These are phyloP conservation scores for Mesochorus sp. DNA, from an alignment of 2,888 invertebrate species.

Conservation along the genomic window DNA sequence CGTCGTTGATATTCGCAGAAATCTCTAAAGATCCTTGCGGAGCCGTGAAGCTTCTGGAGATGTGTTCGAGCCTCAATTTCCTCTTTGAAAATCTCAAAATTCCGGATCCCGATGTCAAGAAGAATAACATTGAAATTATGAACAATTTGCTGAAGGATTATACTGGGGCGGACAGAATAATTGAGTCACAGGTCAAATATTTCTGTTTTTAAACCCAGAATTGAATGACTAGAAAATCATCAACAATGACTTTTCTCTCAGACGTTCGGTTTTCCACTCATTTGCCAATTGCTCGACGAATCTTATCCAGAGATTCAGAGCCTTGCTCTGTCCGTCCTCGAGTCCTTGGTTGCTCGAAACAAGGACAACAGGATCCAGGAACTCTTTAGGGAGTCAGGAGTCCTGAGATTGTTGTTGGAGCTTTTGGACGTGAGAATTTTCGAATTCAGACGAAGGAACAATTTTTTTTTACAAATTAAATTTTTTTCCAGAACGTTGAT, in stretches of 20 bases:
- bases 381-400: slow-evolving; percentile 83
- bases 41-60: slow-evolving; percentile 81
- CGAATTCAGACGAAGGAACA: too few relatives aligned
- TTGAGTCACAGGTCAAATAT: slow-evolving; percentile 65
- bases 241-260: slow-evolving; percentile 62
- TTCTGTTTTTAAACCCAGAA: background rate
- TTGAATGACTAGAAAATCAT: background rate
- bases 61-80: slow-evolving; percentile 82
- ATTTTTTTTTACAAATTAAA: too few relatives aligned
- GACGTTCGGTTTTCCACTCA: slow-evolving; percentile 83
- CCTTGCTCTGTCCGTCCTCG: slow-evolving; percentile 82
- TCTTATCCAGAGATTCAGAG: slow-evolving; percentile 83
- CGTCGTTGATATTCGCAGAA: slow-evolving; percentile 83
- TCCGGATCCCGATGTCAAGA: slow-evolving; percentile 84
- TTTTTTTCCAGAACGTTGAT: slow-evolving; percentile 67
- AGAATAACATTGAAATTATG: slow-evolving; percentile 84
- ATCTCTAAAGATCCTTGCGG: slow-evolving; percentile 83
- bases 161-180: slow-evolving; percentile 81
- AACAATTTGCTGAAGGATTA: slow-evolving; percentile 84
- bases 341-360: slow-evolving; percentile 81
- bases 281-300: slow-evolving; percentile 83
- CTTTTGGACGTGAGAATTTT: slow-evolving; percentile 82
- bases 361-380: slow-evolving; percentile 83
- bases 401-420: slow-evolving; percentile 83
- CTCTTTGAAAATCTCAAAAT: slow-evolving; percentile 83